phyloP scores from a whole-genome alignment of 2,888 invertebrate species.

The Eupithecia pulchellata region DNA sequence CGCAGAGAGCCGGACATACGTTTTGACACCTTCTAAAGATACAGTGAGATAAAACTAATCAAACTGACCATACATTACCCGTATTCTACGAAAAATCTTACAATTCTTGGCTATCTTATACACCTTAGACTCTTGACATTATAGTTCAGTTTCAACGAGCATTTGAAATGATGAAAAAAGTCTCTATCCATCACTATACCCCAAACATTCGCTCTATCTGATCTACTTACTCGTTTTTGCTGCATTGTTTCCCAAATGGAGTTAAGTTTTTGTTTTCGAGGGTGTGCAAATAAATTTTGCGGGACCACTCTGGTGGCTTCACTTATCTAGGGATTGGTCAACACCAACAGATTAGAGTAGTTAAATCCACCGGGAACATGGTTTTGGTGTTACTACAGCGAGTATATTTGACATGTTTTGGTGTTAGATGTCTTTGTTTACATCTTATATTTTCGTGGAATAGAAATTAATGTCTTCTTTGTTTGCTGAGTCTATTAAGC shows the following conservation, averaged over 20 bases:
- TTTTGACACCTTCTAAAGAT: constrained; percentile 82
- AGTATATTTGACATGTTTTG: constrained; percentile 6
- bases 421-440: constrained; percentile 14
- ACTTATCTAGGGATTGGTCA: constrained; percentile 66
- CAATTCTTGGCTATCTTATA: background rate
- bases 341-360: constrained; percentile 65
- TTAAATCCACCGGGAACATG: constrained; percentile 63
- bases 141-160: constrained; percentile 10
- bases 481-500: background rate
- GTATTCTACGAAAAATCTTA: background rate
- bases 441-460: background rate
- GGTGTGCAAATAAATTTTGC: constrained; percentile 78
- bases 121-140: background rate
- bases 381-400: constrained; percentile 56
- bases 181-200: constrained; percentile 69
- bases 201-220: constrained; percentile 79
- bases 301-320: constrained; percentile 61
- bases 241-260: constrained; percentile 72
- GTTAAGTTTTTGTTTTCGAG: constrained; percentile 77
- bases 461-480: background rate
- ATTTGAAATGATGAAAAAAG: constrained; percentile 53
- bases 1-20: constrained; percentile 78
- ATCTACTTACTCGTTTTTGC: constrained; percentile 79
- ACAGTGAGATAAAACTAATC: constrained; percentile 78
- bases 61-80: constrained; percentile 70